Evolutionary conservation across 2,888 invertebrate species (phyloP).

Genomic region (Isoperla grammatica): DNA sequence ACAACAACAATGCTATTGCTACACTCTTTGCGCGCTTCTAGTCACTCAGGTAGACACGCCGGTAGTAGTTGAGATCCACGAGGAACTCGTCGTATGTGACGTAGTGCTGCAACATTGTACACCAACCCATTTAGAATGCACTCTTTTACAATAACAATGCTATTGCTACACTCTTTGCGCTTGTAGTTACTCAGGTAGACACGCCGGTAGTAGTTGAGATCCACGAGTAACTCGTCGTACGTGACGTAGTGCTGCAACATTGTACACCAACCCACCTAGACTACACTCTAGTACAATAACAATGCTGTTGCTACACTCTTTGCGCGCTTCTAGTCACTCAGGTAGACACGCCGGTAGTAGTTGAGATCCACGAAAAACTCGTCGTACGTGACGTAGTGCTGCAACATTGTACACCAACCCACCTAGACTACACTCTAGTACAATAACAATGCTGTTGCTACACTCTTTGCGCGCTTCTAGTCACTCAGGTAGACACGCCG

Average conservation of each 20-base stretch:
- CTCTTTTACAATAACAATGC: too few species aligned
- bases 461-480: conserved; percentile 39
- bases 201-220: conserved; percentile 57
- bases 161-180: conserved; percentile 34
- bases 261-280: too few species aligned
- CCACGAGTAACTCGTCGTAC: conserved; percentile 61
- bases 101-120: conserved; percentile 51
- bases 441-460: too few species aligned
- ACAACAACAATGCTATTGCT: too few species aligned
- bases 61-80: conserved; percentile 59
- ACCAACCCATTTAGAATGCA: too few species aligned
- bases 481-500: conserved; percentile 47
- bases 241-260: conserved; percentile 57
- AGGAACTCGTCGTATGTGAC: conserved; percentile 64
- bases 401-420: conserved; percentile 30
- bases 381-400: conserved; percentile 64
- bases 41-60: conserved; percentile 46
- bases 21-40: conserved; percentile 39
- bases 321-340: conserved; percentile 45
- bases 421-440: too few species aligned
- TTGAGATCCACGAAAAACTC: conserved; percentile 63
- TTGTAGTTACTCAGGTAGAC: conserved; percentile 46
- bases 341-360: conserved; percentile 51
- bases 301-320: too few species aligned
- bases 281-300: too few species aligned